Conservation (phyloP, 2,113 vertebrate species). For the Meleagris gallopavo region DNA sequence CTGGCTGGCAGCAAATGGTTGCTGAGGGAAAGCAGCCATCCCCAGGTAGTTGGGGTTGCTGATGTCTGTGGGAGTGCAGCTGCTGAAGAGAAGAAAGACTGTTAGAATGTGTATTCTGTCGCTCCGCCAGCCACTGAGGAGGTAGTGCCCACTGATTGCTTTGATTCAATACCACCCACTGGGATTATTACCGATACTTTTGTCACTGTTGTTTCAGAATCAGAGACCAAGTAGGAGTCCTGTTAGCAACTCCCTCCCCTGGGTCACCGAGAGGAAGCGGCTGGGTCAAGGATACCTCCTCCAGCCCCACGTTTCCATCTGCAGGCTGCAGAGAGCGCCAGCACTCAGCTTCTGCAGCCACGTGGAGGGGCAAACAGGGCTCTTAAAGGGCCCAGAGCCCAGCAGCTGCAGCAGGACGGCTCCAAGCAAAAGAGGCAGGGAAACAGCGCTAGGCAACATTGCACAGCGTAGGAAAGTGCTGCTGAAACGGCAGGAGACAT, state of each 20-base stretch:
- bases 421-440: neutral
- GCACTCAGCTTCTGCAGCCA: neutral
- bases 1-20: slow-evolving; percentile 34
- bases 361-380: neutral
- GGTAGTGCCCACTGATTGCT: neutral
- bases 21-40: slow-evolving; percentile 68
- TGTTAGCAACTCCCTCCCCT: neutral
- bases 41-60: slow-evolving; percentile 89
- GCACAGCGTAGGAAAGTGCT: neutral
- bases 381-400: neutral
- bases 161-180: neutral
- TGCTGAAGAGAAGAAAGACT: slow-evolving; percentile 53
- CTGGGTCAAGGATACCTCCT: neutral
- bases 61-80: slow-evolving; percentile 79
- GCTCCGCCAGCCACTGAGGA: neutral
- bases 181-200: neutral
- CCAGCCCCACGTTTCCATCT: neutral
- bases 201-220: neutral
- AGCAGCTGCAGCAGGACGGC: neutral
- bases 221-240: neutral
- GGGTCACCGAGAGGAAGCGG: neutral
- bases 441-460: neutral
- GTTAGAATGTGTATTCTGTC: neutral
- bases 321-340: neutral
- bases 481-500: neutral